A percentile compares a stretch with the other conserved stretches of the same genome.
phyloP scores from a whole-genome alignment of 2,797 vertebrate species.

The Hyperoplus lanceolatus region DNA sequence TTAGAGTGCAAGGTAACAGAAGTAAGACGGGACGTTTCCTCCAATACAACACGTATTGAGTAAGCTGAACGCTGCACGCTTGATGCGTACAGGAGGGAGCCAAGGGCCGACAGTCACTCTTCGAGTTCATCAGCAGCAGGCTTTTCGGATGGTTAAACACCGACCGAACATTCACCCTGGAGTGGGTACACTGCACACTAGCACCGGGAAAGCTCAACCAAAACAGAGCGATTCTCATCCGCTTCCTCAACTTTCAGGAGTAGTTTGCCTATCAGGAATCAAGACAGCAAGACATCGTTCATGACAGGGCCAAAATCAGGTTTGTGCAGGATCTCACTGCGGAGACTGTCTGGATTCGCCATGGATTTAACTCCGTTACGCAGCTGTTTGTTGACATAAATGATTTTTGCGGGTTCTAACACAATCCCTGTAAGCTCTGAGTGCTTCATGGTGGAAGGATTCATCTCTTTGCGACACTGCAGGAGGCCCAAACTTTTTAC shows the following conservation, averaged over 20 bases:
- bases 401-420: constrained; percentile 19
- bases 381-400: too few species aligned
- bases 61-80: too few species aligned
- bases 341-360: too few species aligned
- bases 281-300: too few species aligned
- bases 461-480: constrained; percentile 12
- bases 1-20: neutral
- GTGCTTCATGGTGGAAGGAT: constrained; percentile 34
- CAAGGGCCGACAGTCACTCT: constrained; percentile 9
- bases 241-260: constrained; percentile 1
- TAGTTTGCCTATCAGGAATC: too few species aligned
- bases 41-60: too few species aligned
- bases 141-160: constrained; percentile 14
- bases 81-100: constrained; percentile 4
- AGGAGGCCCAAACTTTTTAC: constrained; percentile 21
- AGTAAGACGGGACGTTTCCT: neutral
- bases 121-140: constrained; percentile 18
- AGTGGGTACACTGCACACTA: constrained; percentile 30
- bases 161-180: constrained; percentile 28
- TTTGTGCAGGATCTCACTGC: too few species aligned
- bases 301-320: too few species aligned
- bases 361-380: too few species aligned
- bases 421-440: constrained; percentile 45
- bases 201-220: constrained; percentile 15
- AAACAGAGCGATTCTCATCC: constrained; percentile 24